Evolutionary conservation across 2,888 invertebrate species (phyloP).

Genomic region (Podotricha telesiphe): DNA sequence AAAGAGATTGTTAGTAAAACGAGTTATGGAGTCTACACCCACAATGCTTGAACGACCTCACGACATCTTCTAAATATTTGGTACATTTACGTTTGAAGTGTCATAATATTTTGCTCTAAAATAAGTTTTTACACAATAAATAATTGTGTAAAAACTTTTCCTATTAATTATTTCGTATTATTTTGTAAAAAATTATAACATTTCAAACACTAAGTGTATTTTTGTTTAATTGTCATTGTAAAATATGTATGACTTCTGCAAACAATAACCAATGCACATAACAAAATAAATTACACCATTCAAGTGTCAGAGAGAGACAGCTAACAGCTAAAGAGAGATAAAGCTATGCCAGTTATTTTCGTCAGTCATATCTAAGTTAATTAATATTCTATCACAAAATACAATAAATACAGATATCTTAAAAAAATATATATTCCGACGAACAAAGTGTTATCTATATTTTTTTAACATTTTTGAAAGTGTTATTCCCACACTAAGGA

Average conservation of each 20-base stretch:
- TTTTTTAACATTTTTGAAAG: too few relatives aligned
- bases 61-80: conserved; percentile 13
- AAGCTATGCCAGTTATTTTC: not conserved
- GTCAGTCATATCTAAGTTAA: too few relatives aligned
- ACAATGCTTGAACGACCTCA: not conserved
- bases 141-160: conserved; percentile 6
- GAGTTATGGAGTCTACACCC: not conserved
- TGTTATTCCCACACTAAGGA: too few relatives aligned
- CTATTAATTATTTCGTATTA: not conserved
- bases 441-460: not conserved
- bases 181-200: not conserved
- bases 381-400: too few relatives aligned
- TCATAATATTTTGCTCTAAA: conserved; percentile 2
- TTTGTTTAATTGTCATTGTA: not conserved
- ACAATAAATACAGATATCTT: too few relatives aligned
- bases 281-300: not conserved
- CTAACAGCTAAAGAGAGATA: too few relatives aligned
- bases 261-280: not conserved
- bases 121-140: not conserved
- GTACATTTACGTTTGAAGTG: not conserved
- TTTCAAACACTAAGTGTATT: not conserved
- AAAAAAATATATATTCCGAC: not conserved
- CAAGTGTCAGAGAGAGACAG: not conserved
- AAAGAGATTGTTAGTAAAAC: not conserved
- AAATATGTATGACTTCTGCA: conserved; percentile 1